A percentile compares a stretch with the other conserved stretches of the same genome.
Evolutionary conservation across 2,888 invertebrate genomes (phyloP).

Genomic region (Catonia carolina): DNA sequence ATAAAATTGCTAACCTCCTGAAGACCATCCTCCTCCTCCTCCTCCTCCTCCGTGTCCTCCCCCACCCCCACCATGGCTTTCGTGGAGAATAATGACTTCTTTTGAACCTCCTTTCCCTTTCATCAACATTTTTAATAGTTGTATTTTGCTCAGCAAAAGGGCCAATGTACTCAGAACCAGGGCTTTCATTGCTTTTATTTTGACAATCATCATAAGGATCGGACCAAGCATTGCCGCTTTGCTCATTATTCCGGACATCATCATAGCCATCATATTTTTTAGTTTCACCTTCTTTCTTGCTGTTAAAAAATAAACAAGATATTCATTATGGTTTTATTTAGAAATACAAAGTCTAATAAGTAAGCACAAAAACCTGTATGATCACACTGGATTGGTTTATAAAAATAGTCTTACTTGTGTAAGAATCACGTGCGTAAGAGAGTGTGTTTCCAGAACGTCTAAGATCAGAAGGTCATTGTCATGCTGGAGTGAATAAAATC

Average conservation of each 20-base stretch:
- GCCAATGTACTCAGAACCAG: slow-evolving; percentile 36
- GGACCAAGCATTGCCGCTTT: slow-evolving; percentile 56
- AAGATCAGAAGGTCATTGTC: too few species aligned
- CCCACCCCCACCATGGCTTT: slow-evolving; percentile 32
- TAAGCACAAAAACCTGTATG: too few species aligned
- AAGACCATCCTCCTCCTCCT: slow-evolving; percentile 20
- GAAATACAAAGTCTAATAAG: too few species aligned
- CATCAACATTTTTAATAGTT: slow-evolving; percentile 34
- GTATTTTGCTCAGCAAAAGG: slow-evolving; percentile 34
- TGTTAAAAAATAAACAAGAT: slow-evolving; percentile 40
- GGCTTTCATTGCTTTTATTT: slow-evolving; percentile 43
- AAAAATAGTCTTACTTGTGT: too few species aligned
- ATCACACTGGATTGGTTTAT: too few species aligned
- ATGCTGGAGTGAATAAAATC: too few species aligned
- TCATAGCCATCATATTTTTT: slow-evolving; percentile 54
- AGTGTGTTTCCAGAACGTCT: too few species aligned
- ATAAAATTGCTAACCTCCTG: slow-evolving; percentile 20
- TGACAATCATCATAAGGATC: slow-evolving; percentile 54
- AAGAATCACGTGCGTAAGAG: too few species aligned
- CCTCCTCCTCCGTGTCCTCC: slow-evolving; percentile 24
- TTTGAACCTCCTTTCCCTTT: slow-evolving; percentile 31
- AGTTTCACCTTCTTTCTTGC: slow-evolving; percentile 37
- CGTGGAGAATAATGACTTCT: slow-evolving; percentile 36
- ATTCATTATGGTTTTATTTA: slow-evolving; percentile 40
- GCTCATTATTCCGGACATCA: slow-evolving; percentile 55